phyloP scores from a whole-genome alignment of 1,140 invertebrate genomes.

The Coelopa frigida region DNA sequence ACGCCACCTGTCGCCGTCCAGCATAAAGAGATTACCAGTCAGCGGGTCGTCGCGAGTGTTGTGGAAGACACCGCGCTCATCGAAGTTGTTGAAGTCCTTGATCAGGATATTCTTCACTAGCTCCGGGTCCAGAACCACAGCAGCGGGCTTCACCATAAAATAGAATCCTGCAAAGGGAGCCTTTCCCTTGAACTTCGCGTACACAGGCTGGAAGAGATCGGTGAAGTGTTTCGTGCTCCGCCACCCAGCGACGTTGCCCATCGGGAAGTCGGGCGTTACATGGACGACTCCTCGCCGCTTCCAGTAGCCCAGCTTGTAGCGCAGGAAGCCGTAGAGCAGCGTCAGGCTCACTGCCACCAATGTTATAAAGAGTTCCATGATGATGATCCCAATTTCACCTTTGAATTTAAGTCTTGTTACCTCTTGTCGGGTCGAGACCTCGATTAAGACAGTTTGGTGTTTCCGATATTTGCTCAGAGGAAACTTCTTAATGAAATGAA shows the following conservation, averaged over 20 bases:
- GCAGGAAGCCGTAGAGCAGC: not conserved
- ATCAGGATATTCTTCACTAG: slow-evolving; percentile 54
- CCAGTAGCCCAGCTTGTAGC: slow-evolving; percentile 10
- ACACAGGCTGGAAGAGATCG: slow-evolving; percentile 16
- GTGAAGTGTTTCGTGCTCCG: slow-evolving; percentile 18
- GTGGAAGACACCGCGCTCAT: slow-evolving; percentile 45
- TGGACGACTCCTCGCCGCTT: slow-evolving; percentile 11
- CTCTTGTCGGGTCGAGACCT: no score
- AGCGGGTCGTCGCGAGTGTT: slow-evolving; percentile 48
- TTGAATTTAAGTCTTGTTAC: no score
- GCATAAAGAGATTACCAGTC: slow-evolving; percentile 43
- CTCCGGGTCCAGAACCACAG: slow-evolving; percentile 47
- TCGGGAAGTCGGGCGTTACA: slow-evolving; percentile 9
- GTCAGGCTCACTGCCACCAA: not conserved
- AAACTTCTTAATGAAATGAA: no score
- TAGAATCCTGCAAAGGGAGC: slow-evolving; percentile 28
- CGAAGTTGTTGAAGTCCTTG: slow-evolving; percentile 52
- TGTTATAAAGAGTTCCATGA: not conserved
- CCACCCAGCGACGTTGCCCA: slow-evolving; percentile 11
- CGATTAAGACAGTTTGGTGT: no score
- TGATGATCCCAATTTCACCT: no score
- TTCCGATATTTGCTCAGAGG: no score
- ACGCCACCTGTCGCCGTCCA: slow-evolving; percentile 51
- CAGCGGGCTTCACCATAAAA: slow-evolving; percentile 23
- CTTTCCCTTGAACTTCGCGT: slow-evolving; percentile 21